phyloP scores from a whole-genome alignment of 2,888 invertebrate species.

The Cyclophora albipunctata region DNA sequence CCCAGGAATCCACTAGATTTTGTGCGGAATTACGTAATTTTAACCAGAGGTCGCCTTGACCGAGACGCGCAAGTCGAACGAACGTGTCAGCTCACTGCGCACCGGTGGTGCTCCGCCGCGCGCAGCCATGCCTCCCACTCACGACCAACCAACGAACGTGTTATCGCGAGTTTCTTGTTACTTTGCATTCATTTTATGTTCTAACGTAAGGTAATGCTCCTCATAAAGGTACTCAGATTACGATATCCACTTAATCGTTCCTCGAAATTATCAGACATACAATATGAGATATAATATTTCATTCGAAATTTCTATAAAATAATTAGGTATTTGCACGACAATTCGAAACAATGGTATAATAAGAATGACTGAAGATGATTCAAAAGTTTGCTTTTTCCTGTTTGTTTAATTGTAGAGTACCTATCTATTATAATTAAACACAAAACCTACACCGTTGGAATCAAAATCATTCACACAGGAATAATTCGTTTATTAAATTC shows the following conservation, averaged over 20 bases:
- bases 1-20: conserved; percentile 58
- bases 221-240: conserved; percentile 58
- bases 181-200: conserved; percentile 59
- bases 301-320: conserved; percentile 13
- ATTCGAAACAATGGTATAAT: not conserved
- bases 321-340: not conserved
- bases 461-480: too few relatives aligned
- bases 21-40: conserved; percentile 70
- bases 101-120: conserved; percentile 52
- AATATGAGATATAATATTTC: conserved; percentile 25
- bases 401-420: too few relatives aligned
- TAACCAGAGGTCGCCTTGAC: conserved; percentile 69
- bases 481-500: too few relatives aligned
- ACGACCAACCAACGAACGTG: conserved; percentile 47
- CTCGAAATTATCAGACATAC: conserved; percentile 36
- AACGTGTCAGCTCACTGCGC: conserved; percentile 72
- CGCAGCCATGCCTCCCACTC: conserved; percentile 69
- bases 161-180: conserved; percentile 69
- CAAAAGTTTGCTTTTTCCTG: too few relatives aligned
- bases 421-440: too few relatives aligned
- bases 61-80: conserved; percentile 71
- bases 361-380: not conserved
- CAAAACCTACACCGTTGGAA: too few relatives aligned
- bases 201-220: conserved; percentile 39
- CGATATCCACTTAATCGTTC: conserved; percentile 47